Percentiles rank a stretch among this genome's conserved stretches.
Conservation (phyloP, 2,113 vertebrate genomes). For the Otolemur garnettii region DNA sequence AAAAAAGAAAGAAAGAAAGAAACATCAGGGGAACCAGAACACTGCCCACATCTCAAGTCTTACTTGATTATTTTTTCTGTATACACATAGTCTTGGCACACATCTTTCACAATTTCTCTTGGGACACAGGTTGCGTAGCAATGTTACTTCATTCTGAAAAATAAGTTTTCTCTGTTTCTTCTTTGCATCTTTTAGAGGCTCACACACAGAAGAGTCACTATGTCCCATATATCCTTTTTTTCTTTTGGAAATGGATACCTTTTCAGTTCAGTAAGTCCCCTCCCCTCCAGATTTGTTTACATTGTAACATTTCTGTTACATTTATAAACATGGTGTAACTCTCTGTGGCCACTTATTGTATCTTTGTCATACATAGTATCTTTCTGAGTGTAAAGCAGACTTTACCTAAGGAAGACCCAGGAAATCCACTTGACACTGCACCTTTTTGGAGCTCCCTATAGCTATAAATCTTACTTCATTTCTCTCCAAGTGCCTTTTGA, state of each 20-base stretch:
- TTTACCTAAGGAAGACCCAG: not conserved
- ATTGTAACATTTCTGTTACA: not conserved
- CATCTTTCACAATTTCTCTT: slow-evolving; percentile 69
- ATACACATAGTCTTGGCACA: not conserved
- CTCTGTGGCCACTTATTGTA: not conserved
- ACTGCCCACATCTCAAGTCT: not conserved
- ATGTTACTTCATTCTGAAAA: slow-evolving; percentile 82
- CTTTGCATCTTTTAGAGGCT: not conserved
- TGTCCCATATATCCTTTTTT: not conserved
- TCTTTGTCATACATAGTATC: not conserved
- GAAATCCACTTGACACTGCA: not conserved
- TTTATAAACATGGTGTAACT: slow-evolving; percentile 14
- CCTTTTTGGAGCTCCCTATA: not conserved
- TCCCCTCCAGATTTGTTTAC: not conserved
- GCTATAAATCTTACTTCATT: not conserved
- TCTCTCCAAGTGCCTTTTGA: not conserved
- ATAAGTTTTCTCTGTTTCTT: slow-evolving; percentile 58
- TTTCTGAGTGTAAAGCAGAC: not conserved
- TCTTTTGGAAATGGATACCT: slow-evolving; percentile 9
- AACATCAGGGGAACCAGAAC: not conserved
- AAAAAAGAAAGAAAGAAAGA: too few species aligned
- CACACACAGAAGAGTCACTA: not conserved
- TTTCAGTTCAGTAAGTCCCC: not conserved
- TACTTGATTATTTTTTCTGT: not conserved
- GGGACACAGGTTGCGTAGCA: slow-evolving; percentile 55